Evolutionary conservation across 2,797 vertebrate genomes (phyloP).

Genomic region (Nyctibius grandis): DNA sequence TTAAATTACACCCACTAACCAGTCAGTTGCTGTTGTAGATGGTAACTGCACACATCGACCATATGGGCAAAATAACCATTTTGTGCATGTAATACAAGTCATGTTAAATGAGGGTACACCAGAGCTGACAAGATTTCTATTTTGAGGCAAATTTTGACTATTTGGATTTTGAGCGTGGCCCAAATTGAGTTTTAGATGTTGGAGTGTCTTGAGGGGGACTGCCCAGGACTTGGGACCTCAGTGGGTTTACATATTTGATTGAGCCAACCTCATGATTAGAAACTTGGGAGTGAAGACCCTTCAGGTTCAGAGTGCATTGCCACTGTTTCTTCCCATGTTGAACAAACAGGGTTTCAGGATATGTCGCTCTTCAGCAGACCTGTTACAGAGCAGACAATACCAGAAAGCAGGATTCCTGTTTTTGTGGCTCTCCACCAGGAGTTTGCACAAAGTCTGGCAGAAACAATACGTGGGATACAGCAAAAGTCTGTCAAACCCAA

Average conservation of each 20-base stretch:
- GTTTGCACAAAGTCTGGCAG: not conserved
- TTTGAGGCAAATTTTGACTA: not conserved
- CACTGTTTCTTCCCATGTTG: not conserved
- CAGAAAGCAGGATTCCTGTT: not conserved
- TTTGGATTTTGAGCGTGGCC: not conserved
- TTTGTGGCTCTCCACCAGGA: not conserved
- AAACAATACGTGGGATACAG: not conserved
- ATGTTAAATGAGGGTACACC: not conserved
- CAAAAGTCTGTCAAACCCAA: not conserved
- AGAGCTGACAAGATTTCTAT: not conserved
- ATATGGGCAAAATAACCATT: not conserved
- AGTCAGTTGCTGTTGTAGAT: not conserved
- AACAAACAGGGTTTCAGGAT: not conserved
- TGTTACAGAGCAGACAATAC: not conserved
- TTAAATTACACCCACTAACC: not conserved
- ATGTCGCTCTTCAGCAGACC: not conserved
- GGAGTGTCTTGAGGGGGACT: not conserved
- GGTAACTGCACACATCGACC: not conserved
- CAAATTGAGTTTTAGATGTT: not conserved
- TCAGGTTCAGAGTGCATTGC: not conserved
- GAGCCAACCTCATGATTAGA: not conserved
- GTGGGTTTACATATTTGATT: not conserved
- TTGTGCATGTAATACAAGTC: not conserved
- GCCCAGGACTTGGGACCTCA: accelerated
- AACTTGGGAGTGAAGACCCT: not conserved